phyloP scores from a whole-genome alignment of 1,140 invertebrate genomes.

The Steinernema khuongi region DNA sequence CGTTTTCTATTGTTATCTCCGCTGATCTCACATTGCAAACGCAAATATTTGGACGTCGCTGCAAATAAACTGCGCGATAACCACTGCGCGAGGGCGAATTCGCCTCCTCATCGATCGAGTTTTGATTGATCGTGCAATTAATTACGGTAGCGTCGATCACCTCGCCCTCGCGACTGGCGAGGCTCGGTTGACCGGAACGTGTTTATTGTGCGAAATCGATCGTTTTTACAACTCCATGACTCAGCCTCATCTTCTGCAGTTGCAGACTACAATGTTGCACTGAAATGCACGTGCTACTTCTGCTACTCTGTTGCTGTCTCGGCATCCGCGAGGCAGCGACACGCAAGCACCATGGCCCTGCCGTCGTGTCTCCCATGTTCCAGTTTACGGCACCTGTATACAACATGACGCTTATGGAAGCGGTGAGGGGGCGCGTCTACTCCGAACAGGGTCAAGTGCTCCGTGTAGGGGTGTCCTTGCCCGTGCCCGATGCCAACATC shows the following conservation, averaged over 20 bases:
- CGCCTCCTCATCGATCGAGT: background rate
- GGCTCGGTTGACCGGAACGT: background rate
- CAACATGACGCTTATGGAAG: slow-evolving; percentile 34
- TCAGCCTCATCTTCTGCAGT: too few relatives aligned
- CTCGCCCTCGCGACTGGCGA: background rate
- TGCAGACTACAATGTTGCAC: too few relatives aligned
- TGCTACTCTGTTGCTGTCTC: slow-evolving; percentile 7
- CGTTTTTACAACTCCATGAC: background rate
- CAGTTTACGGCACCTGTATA: slow-evolving; percentile 35
- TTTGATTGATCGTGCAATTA: slow-evolving; percentile 6
- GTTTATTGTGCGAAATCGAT: slow-evolving; percentile 5
- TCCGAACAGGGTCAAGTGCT: slow-evolving; percentile 13
- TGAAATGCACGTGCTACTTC: slow-evolving; percentile 3
- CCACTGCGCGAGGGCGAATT: too few relatives aligned
- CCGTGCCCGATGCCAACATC: slow-evolving; percentile 19
- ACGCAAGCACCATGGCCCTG: background rate
- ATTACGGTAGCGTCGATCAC: slow-evolving; percentile 1
- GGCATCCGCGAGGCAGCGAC: background rate
- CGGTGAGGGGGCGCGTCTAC: slow-evolving; percentile 13
- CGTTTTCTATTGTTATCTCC: slow-evolving; percentile 3
- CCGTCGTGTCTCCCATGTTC: slow-evolving; percentile 25
- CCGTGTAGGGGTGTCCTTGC: slow-evolving; percentile 29
- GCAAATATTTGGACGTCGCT: slow-evolving; percentile 1
- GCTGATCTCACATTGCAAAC: slow-evolving; percentile 13
- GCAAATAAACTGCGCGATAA: too few relatives aligned